Conservation (phyloP, 2,797 vertebrate species). For the Sebastes cheni region DNA sequence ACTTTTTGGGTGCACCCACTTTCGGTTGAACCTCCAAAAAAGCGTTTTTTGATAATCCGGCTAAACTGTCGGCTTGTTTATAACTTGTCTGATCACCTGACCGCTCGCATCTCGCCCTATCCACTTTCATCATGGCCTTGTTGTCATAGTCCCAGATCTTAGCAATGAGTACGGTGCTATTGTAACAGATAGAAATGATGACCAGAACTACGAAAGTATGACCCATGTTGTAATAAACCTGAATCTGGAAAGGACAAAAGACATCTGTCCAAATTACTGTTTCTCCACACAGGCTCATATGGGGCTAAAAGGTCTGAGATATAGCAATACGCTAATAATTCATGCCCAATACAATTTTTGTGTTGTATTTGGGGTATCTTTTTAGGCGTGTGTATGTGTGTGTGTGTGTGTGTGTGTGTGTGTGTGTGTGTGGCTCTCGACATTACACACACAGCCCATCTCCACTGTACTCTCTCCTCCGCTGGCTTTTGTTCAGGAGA, state of each 20-base stretch:
- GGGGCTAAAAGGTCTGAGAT: not conserved
- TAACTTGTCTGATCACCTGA: not conserved
- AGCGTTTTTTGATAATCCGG: not conserved
- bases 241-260: not conserved
- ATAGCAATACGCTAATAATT: not conserved
- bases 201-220: rapidly evolving
- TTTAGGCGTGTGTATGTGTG: not conserved
- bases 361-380: not conserved
- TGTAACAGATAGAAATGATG: not conserved
- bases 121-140: not conserved
- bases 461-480: conserved; percentile 36
- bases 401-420: not conserved
- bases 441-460: conserved; percentile 38
- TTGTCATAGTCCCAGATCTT: not conserved
- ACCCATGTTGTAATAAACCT: not conserved
- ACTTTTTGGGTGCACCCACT: not conserved
- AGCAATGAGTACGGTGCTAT: not conserved
- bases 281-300: not conserved
- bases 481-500: conserved; percentile 69
- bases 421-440: not conserved
- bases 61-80: not conserved
- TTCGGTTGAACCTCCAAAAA: not conserved
- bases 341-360: not conserved
- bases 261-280: not conserved
- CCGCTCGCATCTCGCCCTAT: not conserved